Conservation (phyloP, 2,888 invertebrate species). For the Patella pellucida region DNA sequence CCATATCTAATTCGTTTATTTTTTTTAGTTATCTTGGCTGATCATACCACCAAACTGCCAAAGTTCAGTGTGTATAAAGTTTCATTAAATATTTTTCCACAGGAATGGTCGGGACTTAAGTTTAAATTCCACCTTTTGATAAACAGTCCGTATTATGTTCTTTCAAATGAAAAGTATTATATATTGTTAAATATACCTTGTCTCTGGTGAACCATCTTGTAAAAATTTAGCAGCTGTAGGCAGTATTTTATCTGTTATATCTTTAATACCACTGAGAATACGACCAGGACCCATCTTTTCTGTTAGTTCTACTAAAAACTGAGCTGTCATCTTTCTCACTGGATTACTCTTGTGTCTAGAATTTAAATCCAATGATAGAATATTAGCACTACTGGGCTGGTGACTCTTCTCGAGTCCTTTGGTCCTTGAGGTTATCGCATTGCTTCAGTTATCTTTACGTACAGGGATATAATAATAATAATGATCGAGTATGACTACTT, state of each 20-base stretch:
- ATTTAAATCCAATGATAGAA: constrained; percentile 21
- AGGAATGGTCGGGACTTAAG: no score
- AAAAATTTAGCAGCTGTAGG: constrained; percentile 86
- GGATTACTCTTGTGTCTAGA: constrained; percentile 85
- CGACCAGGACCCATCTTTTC: constrained; percentile 82
- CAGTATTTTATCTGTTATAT: constrained; percentile 84
- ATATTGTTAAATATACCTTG: constrained; percentile 75
- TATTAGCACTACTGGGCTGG: background rate
- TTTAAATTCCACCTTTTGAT: no score
- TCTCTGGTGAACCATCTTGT: constrained; percentile 88
- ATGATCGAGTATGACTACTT: no score
- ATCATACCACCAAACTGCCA: no score
- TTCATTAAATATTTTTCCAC: no score
- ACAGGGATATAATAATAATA: background rate
- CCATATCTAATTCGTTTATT: no score
- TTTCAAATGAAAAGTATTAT: no score
- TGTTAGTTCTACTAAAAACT: constrained; percentile 80
- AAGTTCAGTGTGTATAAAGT: no score
- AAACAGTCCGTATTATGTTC: no score
- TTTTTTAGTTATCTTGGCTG: no score
- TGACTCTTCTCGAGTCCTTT: no score
- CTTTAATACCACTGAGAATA: constrained; percentile 81
- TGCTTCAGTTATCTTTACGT: background rate
- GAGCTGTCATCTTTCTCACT: constrained; percentile 87
- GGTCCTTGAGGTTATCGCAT: no score